Evolutionary conservation across 2,888 invertebrate species (phyloP).

Genomic region (Pheosia tremula): DNA sequence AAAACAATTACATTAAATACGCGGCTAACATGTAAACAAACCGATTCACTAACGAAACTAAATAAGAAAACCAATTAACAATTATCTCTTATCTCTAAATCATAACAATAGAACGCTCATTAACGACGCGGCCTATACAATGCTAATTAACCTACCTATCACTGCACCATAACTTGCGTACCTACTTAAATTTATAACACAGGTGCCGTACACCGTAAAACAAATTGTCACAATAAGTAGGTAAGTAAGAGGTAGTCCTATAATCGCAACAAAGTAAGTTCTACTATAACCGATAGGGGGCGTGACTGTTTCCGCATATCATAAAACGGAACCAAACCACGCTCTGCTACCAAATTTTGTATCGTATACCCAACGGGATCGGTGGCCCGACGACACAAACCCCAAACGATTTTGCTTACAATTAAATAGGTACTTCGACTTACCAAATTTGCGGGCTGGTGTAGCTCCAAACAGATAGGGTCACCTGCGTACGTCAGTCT

Average conservation of each 20-base stretch:
- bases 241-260: not conserved
- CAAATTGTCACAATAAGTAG: too few relatives aligned
- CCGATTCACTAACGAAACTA: not conserved
- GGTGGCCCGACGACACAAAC: not conserved
- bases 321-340: not conserved
- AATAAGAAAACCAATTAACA: not conserved
- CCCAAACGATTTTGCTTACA: not conserved
- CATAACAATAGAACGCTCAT: not conserved
- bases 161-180: too few relatives aligned
- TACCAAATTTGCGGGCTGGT: too few relatives aligned
- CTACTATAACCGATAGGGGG: not conserved
- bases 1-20: too few relatives aligned
- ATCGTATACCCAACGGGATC: not conserved
- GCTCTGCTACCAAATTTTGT: conserved; percentile 1
- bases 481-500: too few relatives aligned
- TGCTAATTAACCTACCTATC: not conserved
- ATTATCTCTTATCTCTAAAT: too few relatives aligned
- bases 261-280: not conserved
- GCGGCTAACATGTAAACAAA: not conserved
- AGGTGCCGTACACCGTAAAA: too few relatives aligned
- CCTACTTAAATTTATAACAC: too few relatives aligned
- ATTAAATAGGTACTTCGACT: too few relatives aligned
- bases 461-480: too few relatives aligned
- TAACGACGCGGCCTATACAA: not conserved
- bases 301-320: not conserved